phyloP scores from a whole-genome alignment of 2,113 vertebrate genomes.

The Ornithorhynchus anatinus region DNA sequence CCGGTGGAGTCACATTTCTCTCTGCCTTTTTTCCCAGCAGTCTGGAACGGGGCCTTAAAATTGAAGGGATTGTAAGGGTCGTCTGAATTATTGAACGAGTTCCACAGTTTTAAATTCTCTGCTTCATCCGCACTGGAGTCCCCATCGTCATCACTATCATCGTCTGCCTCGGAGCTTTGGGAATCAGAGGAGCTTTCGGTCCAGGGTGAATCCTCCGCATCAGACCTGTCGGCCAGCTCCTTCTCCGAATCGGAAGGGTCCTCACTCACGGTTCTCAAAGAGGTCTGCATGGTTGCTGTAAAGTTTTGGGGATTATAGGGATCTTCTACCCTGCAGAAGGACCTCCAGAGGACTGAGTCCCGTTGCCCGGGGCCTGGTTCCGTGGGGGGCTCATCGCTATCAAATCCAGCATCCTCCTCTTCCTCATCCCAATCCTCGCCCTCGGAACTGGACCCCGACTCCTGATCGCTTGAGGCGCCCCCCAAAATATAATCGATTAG shows the following conservation, averaged over 20 bases:
- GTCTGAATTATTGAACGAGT: constrained; percentile 79
- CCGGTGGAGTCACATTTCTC: background rate
- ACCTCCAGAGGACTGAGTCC: constrained; percentile 78
- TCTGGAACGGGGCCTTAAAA: constrained; percentile 82
- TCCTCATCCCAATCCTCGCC: constrained; percentile 67
- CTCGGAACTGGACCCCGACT: constrained; percentile 54
- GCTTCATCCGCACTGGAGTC: constrained; percentile 78
- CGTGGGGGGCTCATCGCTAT: constrained; percentile 80
- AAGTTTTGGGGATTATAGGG: constrained; percentile 90
- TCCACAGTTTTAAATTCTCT: constrained; percentile 81
- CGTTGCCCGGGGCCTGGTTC: constrained; percentile 62
- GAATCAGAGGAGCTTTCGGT: constrained; percentile 49
- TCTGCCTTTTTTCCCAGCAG: constrained; percentile 60
- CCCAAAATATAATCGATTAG: constrained; percentile 93
- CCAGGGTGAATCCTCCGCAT: constrained; percentile 20
- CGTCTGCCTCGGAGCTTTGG: constrained; percentile 17
- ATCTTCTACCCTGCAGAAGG: constrained; percentile 79
- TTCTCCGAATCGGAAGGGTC: background rate
- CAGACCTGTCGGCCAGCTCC: constrained; percentile 1
- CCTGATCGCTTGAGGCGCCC: constrained; percentile 76
- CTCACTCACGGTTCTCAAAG: background rate
- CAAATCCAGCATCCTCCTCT: constrained; percentile 82
- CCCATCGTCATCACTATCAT: constrained; percentile 69
- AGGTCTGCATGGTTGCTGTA: constrained; percentile 77
- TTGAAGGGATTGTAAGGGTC: constrained; percentile 92